Base-by-base conservation (phyloP, 2,113 vertebrate species). In the Mungos mungo region DNA sequence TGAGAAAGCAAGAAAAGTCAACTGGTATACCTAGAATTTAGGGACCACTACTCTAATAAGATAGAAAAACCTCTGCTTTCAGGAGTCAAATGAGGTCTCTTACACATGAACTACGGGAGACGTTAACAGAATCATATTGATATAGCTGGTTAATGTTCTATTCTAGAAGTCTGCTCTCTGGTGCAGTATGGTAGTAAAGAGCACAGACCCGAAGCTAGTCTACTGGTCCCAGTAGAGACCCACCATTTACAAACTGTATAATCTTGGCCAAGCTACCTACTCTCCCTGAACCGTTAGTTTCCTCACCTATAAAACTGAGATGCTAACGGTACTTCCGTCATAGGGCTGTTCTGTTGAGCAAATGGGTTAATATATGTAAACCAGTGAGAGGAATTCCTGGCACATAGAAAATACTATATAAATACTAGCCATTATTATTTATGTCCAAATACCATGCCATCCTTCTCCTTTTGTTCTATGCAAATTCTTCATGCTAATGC, bases 401-500 rank as follows among this genome's bases (percentile, higher is more conserved):
- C 54, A 60, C 83, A 35, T 27, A 81, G 93, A 66, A 90, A 90
- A 96, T 72, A 81, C 76, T 85, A 52, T 77, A 12, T 52, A 91
- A 91, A 57, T 89, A 12, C 63, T 38, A 38, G 63, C 65, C 77
- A 94, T 93, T 93, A 93, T 92, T 94, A 95, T 91, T 96, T 96
- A 95, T 90, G 96, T 63, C 47, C 68, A 83, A 91, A 96, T 76
- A 92, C 52, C 35, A 4, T 87, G 90, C 69, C 84, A 88, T 66
- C 57, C 87, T 88, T 94, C 89, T 94, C 85, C 68, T 96, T 95
- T 93, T 96, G 95, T 97, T 96, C 94, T 93, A 92, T 84, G 88
- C 65, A 97, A 96, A 98, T 97, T 84, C 54, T 84, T 96, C 88
- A 91, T 74, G 86, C 86, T 96, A 90, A 97, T 95, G 90, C 54